Conservation (phyloP, 1,140 invertebrate species). For the Plodia interpunctella region DNA sequence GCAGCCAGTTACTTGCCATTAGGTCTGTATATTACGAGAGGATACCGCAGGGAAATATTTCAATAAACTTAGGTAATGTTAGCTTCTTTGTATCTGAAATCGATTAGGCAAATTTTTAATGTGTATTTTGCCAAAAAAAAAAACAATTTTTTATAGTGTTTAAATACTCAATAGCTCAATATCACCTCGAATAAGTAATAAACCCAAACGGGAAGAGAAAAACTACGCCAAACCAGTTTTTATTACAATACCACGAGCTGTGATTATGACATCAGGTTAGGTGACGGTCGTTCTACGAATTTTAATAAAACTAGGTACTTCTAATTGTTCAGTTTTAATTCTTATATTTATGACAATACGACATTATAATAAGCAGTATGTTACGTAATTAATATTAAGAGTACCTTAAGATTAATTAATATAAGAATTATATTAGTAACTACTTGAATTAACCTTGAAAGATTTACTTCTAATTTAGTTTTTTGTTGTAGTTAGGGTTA, state of each 20-base stretch:
- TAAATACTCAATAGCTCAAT: not conserved
- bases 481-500: no score
- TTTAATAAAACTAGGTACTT: not conserved
- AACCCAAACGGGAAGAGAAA: constrained; percentile 40
- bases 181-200: constrained; percentile 16
- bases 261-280: constrained; percentile 34
- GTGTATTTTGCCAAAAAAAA: no score
- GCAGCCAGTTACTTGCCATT: no score
- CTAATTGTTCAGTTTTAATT: not conserved
- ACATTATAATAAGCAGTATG: not conserved
- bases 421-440: not conserved
- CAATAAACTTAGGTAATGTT: no score
- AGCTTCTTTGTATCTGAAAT: no score
- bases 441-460: not conserved
- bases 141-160: no score
- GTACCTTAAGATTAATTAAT: no score
- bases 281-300: constrained; percentile 4
- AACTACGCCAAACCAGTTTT: constrained; percentile 38
- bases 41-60: no score
- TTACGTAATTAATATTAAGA: not conserved
- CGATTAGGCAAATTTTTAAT: no score
- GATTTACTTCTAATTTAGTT: no score
- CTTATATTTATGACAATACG: not conserved
- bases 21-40: no score
- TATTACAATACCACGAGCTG: constrained; percentile 27